Percentiles rank a stretch among this genome's conserved stretches.
phyloP scores from a whole-genome alignment of 2,113 vertebrate species.

The Sterrhoptilus dennistouni region DNA sequence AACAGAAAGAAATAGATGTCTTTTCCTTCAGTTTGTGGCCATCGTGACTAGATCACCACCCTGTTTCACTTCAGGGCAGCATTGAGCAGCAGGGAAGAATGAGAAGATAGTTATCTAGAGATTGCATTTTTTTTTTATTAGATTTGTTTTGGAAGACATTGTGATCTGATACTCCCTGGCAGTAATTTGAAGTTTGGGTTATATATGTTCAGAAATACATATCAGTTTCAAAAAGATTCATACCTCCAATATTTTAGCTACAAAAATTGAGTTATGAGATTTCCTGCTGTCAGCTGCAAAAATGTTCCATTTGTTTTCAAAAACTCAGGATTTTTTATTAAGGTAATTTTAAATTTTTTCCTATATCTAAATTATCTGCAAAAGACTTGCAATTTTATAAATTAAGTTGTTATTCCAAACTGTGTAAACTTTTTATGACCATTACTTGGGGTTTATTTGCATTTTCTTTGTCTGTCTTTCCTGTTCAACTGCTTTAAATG shows the following conservation, averaged over 20 bases:
- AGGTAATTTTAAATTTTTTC: not conserved
- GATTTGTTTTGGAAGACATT: not conserved
- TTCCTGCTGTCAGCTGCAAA: not conserved
- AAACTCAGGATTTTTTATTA: not conserved
- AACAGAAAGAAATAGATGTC: not conserved
- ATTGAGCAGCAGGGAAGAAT: not conserved
- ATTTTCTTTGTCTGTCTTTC: not conserved
- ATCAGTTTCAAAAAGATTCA: not conserved
- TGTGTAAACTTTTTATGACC: not conserved
- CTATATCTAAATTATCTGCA: not conserved
- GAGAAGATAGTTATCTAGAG: not conserved
- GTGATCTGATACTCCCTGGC: not conserved
- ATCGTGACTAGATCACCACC: not conserved
- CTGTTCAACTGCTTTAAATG: not conserved
- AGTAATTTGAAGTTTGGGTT: not conserved
- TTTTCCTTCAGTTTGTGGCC: not conserved
- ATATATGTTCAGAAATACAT: not conserved
- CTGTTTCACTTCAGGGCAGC: not conserved
- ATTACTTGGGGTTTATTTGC: not conserved
- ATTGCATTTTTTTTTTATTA: not conserved
- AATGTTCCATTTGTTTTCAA: not conserved
- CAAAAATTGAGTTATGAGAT: not conserved
- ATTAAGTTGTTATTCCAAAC: not conserved
- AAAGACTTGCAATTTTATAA: not conserved
- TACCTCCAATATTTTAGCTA: not conserved